Base-by-base conservation (phyloP, 2,797 vertebrate genomes). In the Sibirionetta formosa region DNA sequence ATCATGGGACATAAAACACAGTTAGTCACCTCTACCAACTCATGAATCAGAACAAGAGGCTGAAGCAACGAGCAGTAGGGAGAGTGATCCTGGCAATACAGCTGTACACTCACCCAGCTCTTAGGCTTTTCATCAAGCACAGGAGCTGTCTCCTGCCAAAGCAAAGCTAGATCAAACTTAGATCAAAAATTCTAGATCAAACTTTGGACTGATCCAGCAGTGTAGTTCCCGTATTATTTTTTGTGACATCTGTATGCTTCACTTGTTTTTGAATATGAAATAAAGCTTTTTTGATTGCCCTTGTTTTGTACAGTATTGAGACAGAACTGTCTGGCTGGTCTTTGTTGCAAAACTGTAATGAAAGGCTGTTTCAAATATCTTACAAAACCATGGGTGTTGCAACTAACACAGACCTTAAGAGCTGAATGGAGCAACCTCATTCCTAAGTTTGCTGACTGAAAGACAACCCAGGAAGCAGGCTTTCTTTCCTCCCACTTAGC, bases 281-380 rank as follows among this genome's bases (percentile, higher is more conserved):
- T 24, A 46, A 66, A 38, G 76, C 68, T 87, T 77, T 77, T 33
- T 33, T 16, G 82, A 56, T 89, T 2, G 0, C 51, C 48, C 73
- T 82, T 87, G 86, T 70, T 71, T 92, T 87, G 64, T 72, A 92
- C 51, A 46, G 84, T 56, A 46, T 95, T 94, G 89, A 93, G 95
- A 94, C 89, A 96, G 46, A 94, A 76, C 84, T 56, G 87, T 82
- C 82, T 65, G 0, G 6, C 71, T 85, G 64, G 79, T 93, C 95
- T 90, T 26, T 56, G 64, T 94, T 97, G 89, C 94, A 91, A 95
- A 93, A 95, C 78, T 40, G n/a, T 96, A 91, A 96, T 82, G 91
- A 96, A 91, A 90, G 86, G 58, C 86, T 92, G 84, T 89, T 87
- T 70, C 33, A 72, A 85, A 93, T 86, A 86, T 46, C 78, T 84